Evolutionary conservation across 2,888 invertebrate genomes (phyloP).

Genomic region (Taphrorychus bicolor): DNA sequence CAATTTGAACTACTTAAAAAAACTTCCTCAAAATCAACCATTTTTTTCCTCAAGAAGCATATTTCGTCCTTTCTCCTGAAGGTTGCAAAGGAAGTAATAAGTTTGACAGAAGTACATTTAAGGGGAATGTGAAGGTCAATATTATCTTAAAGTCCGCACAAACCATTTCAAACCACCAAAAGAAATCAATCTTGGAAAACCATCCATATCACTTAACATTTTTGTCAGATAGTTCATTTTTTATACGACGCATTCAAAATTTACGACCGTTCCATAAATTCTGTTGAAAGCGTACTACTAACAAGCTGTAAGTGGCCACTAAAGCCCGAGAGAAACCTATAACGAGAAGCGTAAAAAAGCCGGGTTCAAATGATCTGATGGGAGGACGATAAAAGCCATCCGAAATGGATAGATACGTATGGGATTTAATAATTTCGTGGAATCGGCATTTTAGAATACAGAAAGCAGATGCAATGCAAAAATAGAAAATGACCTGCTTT

Average conservation of each 20-base stretch:
- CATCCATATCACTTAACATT: background rate
- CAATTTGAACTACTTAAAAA: too few relatives aligned
- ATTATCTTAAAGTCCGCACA: too few relatives aligned
- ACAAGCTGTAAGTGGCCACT: background rate
- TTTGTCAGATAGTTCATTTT: background rate
- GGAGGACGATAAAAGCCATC: background rate
- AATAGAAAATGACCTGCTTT: slow-evolving; percentile 42
- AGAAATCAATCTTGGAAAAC: too few relatives aligned
- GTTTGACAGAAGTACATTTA: too few relatives aligned
- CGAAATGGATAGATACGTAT: background rate
- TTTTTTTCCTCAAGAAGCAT: too few relatives aligned
- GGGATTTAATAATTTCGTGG: slow-evolving; percentile 14
- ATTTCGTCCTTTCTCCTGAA: too few relatives aligned
- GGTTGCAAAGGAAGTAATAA: too few relatives aligned
- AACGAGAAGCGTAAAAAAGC: background rate
- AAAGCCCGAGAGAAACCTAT: background rate
- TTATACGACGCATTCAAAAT: background rate
- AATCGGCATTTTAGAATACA: slow-evolving; percentile 27
- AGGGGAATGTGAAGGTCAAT: too few relatives aligned
- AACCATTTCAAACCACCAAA: too few relatives aligned
- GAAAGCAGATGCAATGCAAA: slow-evolving; percentile 38
- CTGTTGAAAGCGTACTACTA: too few relatives aligned
- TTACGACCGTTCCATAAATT: background rate
- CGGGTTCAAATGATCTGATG: background rate
- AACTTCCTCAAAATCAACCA: too few relatives aligned